A percentile compares a stretch with the other conserved stretches of the same genome.
Conservation (phyloP, 2,797 vertebrate species). For the Avahi laniger region DNA sequence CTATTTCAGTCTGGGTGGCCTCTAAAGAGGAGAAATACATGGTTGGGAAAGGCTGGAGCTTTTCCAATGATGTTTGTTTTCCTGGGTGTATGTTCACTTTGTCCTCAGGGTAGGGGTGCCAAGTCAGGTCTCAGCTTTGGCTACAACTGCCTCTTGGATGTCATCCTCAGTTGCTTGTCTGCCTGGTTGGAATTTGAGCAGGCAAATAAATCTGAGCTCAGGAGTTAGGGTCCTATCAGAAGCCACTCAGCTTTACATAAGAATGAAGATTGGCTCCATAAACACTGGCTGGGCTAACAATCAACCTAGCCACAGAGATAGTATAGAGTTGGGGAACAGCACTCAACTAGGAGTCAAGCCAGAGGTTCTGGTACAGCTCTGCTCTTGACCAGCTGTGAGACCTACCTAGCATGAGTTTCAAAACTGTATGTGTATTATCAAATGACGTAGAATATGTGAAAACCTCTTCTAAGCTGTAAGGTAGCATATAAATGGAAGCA, state of each 20-base stretch:
- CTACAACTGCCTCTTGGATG: conserved; percentile 29
- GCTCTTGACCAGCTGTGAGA: background rate
- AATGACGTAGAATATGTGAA: background rate
- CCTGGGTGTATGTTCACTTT: background rate
- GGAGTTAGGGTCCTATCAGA: conserved; percentile 26
- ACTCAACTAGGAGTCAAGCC: conserved; percentile 13
- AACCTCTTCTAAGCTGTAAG: background rate
- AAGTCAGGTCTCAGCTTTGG: background rate
- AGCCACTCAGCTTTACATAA: conserved; percentile 40
- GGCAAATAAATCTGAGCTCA: conserved; percentile 50
- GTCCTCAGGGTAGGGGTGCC: background rate
- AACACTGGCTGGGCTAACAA: background rate
- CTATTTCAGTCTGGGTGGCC: conserved; percentile 6
- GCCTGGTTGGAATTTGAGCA: conserved; percentile 35
- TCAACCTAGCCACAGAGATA: background rate
- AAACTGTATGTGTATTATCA: conserved; percentile 24
- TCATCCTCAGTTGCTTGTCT: conserved; percentile 32
- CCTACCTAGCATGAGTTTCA: conserved; percentile 7
- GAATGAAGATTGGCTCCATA: conserved; percentile 2
- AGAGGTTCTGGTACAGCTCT: background rate
- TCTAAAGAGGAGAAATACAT: conserved; percentile 26
- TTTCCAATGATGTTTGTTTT: conserved; percentile 12
- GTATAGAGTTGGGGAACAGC: background rate
- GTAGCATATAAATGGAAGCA: background rate
- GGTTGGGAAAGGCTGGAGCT: background rate